Base-by-base conservation (phyloP, 64 coral and sea anemone species). In the Acropora tenuis region DNA sequence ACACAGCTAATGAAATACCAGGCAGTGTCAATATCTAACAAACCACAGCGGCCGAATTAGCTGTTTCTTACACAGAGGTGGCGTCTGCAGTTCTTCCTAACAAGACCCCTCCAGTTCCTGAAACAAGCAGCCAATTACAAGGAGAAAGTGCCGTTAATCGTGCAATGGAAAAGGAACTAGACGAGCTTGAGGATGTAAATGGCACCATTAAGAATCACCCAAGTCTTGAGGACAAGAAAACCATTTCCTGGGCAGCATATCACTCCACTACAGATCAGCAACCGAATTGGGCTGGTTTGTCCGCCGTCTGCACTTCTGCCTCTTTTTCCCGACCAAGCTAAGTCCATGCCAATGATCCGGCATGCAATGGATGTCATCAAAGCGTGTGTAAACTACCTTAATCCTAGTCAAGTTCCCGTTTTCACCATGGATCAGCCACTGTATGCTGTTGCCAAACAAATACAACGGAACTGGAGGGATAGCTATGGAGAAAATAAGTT, bases 401-500 rank as follows among this genome's bases (percentile, higher is more conserved):
- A 76, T 20, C 72, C 71, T 13, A 7, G 74, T 60, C 86, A 88
- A 88, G 86, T 88, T 47, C 72, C 86, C 5, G 86, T 88, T 50
- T 53, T 88, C 5, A 73, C 86, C 11, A 53, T 76, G 48, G 86
- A 88, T 66, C 86, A 88, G 86, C 86, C 86, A 16, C 48, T 88
- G 7, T 88, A 76, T n/a, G 86, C 71, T 75, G 86, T 88, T 46
- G 86, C 71, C 2, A 88, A 88, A 46, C 71, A 88, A 88, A 88
- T 89, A 76, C 73, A 89, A 12, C 59, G 48, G 87, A 78, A 89
- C 73, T 89, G 49, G 17, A 89, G 60, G 17, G 87, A 89, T 58
- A 47, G 47, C 5, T 87, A 87, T 74, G 84, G 84, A 43, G 84
- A 87, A 9, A 17, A 69, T 4, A 76, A 88, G 47, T 48, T 88